Percentiles rank a stretch among this genome's conserved stretches.
phyloP scores from a whole-genome alignment of 2,888 invertebrate genomes.

The Chrysolina americana region DNA sequence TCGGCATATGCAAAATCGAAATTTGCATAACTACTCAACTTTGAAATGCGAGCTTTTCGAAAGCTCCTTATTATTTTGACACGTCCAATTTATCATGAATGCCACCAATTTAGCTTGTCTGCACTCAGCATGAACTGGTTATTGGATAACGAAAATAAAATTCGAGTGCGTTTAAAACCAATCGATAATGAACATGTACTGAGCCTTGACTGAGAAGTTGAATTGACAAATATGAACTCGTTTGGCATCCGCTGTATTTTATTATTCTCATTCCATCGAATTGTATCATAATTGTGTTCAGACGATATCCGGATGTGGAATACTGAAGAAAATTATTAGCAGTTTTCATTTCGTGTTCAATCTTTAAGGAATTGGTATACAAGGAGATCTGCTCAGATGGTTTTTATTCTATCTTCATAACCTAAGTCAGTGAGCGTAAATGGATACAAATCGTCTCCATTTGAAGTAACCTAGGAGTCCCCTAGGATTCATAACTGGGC shows the following conservation, averaged over 20 bases:
- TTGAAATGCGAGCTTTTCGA: constrained; percentile 1
- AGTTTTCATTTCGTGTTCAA: no score
- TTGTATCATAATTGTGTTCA: no score
- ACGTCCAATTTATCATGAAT: constrained; percentile 15
- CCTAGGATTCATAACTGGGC: no score
- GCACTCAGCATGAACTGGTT: constrained; percentile 2
- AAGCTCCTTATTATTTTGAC: constrained; percentile 20
- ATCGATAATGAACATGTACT: neutral
- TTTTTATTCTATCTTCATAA: no score
- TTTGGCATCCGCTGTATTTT: neutral
- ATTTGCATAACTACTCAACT: constrained; percentile 14
- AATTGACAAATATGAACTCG: neutral
- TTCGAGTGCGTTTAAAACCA: neutral
- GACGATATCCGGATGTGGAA: no score
- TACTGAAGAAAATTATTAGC: no score
- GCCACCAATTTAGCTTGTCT: constrained; percentile 18
- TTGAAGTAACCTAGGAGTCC: no score
- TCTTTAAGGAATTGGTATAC: no score
- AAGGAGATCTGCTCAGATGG: no score
- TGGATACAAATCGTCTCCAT: no score
- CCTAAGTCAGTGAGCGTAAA: no score
- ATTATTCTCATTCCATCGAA: neutral
- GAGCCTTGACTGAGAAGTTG: neutral
- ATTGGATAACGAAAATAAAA: neutral
- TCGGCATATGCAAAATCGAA: constrained; percentile 3